Evolutionary conservation across 2,888 invertebrate species (phyloP), one percentile per base, ranked within the genome.

Genomic region (Cantharis lateralis): DNA sequence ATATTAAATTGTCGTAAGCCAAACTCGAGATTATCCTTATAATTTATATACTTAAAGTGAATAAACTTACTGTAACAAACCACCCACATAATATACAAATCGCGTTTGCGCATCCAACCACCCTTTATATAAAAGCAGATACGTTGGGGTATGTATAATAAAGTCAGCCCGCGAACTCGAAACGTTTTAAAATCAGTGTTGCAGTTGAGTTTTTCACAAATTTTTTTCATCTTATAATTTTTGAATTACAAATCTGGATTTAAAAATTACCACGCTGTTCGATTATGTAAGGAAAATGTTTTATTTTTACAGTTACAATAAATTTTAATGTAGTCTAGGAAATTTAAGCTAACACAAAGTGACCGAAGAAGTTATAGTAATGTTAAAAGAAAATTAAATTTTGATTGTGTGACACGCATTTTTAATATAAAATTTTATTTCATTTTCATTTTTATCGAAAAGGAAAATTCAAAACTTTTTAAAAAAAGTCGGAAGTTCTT

Each of bases 51-150:
- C 24, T 68, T 72, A 75, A 75, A 78, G 64, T 75, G 70, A 70
- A 72, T 78, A 72, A 74, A 74, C 70, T 71, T 77, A 80, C 71
- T 76, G 78, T 71, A 75, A 74, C 69, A 75, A 71, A 63, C 74
- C 83, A 82, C 83, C 83, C 83, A 83, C 83, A 81, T 81, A 79
- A 48, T 48, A 48, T 68, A 72, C 75, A 75, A 75, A 73, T 73
- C 48, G 80, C 74, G 61, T 78, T 76, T 80, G 77, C 80, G 80
- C 77, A 79, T 80, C 80, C 78, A 77, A 76, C 80, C 48, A 72
- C 78, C 75, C 77, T 73, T 71, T 76, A 79, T 83, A 82, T 83
- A 83, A 81, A 82, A 82, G 82, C 75, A 72, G 78, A 72, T 76
- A 74, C 78, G 79, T 78, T 73, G 74, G 62, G 62, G 78, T 77